Evolutionary conservation across 2,113 vertebrate species (phyloP), one percentile per base, ranked within the genome.

Genomic region (Abramis brama): DNA sequence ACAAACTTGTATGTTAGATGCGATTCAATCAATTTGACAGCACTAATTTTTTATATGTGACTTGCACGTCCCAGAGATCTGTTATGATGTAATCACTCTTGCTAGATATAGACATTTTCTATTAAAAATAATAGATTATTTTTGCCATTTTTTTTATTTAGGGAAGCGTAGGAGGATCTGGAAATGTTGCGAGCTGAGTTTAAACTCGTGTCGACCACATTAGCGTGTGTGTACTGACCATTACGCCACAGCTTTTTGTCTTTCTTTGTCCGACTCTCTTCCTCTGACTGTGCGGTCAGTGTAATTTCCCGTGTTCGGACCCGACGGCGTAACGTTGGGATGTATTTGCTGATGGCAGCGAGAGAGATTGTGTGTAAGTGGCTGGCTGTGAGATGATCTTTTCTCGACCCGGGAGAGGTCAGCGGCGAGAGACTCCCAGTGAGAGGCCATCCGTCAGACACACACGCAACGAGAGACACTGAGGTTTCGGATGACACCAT

Each of bases 401-500:
- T 21, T 36, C 33, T 71, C 36, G 1, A 73, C 19, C 70, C 36
- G 36, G 21, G 86, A 86, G 87, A 62, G 79, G 83, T 81, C 83
- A 82, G 83, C 47, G 70, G 55, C 19, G 52, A 21, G 19, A 57
- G 17, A 21, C 52, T 57, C 52, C 52, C 82, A 74, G 33, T 36
- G 50, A 85, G 47, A 78, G 60, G 25, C 21, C 13, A 27, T 43
- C 12, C 27, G 9, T 70, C 73, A 68, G 21, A 47, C 68, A 57
- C 17, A 66, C 36, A 43, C 45, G 19, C 55, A 21, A 21, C 21
- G 19, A 57, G 55, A 57, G 6, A 57, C 2, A 59, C 23, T 87
- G 90, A 89, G 91, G 93, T 94, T 93, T 96, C 93, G 91, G 87
- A 94, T 95, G 93, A 94, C 94, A 93, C 94, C 92, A 92, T 93